Base-by-base conservation (phyloP, 1,140 invertebrate species). In the Drosophila arizonae region DNA sequence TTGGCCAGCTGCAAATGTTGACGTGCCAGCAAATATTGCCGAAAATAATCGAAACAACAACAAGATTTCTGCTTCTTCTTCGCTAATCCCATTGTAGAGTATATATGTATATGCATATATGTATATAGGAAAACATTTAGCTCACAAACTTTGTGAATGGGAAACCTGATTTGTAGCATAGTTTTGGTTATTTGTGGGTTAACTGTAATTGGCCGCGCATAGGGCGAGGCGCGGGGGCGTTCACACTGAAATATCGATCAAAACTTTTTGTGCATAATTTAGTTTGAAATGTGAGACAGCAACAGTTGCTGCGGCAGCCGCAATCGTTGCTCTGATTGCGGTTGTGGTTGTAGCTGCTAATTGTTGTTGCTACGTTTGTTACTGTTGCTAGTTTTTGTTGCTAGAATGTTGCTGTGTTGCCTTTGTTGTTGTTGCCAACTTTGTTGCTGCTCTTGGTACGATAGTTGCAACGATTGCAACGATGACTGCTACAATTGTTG, bases 251-350 rank as follows among this genome's bases (percentile, higher is more conserved):
- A 36, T 28, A 36, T 36, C n/a, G 51, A 41, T 45, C 51, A 54
- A 26, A 17, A 24, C 36, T 24, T 52, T 48, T 66, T 39, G 52
- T 28, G 13, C 21, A 54, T 57, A 66, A 66, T 66, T 66, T 21
- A 39, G 43, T 13, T 50, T 15, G 10, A 58, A 58, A 66, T 28
- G 43, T 26, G 24, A 39, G 51, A 15, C 46, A 51, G 26, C 50
- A 51, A 51, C 50, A 51, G 26, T 51, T 51, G 26, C 13, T 51
- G 26, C 13, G 11, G 39, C 39, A 26, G 39, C 3, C 9, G 24
- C 51, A 52, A 41, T 30, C 8, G 43, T 45, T 45, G n/a, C 43
- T 45, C 10, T 11, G 10, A 39, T 39, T 39, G 36, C 24, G 48
- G 17, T 5, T 5, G 9, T 51, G 33, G 28, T 30, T 30, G 21